A percentile compares a stretch with the other conserved stretches of the same genome.
Evolutionary conservation across 1,140 invertebrate species (phyloP).

Genomic region (Sesamia nonagrioides): DNA sequence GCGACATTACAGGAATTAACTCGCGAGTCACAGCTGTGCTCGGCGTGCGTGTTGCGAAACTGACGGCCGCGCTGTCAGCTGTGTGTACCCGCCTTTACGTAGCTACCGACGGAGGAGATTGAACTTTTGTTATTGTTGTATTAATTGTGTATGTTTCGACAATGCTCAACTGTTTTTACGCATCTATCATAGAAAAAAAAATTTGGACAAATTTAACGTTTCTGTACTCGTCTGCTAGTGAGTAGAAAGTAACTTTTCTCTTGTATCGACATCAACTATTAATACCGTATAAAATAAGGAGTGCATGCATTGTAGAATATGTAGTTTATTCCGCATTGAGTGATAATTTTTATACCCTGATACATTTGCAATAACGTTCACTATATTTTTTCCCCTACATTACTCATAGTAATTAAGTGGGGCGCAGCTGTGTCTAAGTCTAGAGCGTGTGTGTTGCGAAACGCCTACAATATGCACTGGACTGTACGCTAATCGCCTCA

Average conservation of each 20-base stretch:
- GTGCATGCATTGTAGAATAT: too few relatives aligned
- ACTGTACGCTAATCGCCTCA: conserved; percentile 18
- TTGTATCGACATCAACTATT: too few relatives aligned
- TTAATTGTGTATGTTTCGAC: neutral
- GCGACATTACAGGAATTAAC: conserved; percentile 28
- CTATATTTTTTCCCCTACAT: conserved; percentile 26
- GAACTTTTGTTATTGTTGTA: too few relatives aligned
- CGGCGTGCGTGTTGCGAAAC: neutral
- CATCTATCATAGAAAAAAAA: too few relatives aligned
- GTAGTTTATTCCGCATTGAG: too few relatives aligned
- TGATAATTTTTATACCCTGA: neutral
- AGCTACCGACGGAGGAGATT: too few relatives aligned
- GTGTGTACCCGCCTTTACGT: neutral
- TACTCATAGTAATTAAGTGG: conserved; percentile 10
- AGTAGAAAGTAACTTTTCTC: too few relatives aligned
- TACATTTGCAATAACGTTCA: too few relatives aligned
- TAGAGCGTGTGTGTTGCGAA: neutral
- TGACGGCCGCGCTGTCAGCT: neutral
- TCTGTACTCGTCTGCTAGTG: too few relatives aligned
- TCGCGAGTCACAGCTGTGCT: neutral
- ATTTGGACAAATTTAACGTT: too few relatives aligned
- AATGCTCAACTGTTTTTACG: too few relatives aligned
- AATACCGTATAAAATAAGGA: too few relatives aligned
- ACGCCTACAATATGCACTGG: conserved; percentile 17
- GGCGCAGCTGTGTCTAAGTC: conserved; percentile 26